Conservation (phyloP, 2,797 vertebrate species). For the Dicrostonyx torquatus region DNA sequence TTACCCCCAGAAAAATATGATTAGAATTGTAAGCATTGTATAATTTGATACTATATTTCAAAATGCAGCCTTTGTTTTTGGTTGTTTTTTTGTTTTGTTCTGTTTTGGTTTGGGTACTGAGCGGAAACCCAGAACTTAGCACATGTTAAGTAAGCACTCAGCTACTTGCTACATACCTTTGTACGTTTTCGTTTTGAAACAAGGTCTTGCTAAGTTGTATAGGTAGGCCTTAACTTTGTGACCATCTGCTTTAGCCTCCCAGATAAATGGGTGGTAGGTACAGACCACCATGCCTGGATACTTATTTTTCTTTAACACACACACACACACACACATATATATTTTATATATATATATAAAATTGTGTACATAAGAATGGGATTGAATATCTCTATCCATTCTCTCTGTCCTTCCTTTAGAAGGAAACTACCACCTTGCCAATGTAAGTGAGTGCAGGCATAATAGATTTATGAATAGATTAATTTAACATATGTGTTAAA, state of each 20-base stretch:
- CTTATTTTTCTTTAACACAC: background rate
- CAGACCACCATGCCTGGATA: background rate
- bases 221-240: background rate
- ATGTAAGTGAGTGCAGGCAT: accelerated
- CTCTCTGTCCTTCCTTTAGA: background rate
- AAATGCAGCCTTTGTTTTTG: background rate
- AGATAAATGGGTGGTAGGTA: background rate
- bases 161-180: background rate
- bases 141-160: background rate
- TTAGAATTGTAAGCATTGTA: background rate
- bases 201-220: background rate
- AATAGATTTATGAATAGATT: background rate
- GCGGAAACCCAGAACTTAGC: background rate
- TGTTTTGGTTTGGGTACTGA: background rate
- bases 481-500: background rate
- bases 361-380: background rate
- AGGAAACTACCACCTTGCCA: background rate
- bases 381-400: background rate
- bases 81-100: background rate
- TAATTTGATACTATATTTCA: constrained; percentile 32
- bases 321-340: background rate
- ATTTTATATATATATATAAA: background rate
- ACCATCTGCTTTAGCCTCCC: background rate
- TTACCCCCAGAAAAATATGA: background rate
- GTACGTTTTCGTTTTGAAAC: background rate